Percentiles rank a stretch among this genome's conserved stretches.
Evolutionary conservation across 1,140 invertebrate genomes (phyloP).

Genomic region (Cotesia glomerata): DNA sequence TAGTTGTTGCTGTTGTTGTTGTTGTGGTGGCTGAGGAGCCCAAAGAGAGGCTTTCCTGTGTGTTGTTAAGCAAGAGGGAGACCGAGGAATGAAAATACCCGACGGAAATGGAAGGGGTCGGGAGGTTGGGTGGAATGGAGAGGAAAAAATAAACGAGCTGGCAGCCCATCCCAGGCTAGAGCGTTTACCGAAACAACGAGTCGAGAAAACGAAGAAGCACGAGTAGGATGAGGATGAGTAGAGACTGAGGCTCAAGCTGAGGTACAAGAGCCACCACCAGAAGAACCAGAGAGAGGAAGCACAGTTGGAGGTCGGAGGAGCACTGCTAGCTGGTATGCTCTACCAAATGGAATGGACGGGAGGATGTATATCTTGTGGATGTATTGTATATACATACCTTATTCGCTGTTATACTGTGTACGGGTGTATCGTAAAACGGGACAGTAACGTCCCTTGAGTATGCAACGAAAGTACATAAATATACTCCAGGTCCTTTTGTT

Average conservation of each 20-base stretch:
- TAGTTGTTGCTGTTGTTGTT: no score
- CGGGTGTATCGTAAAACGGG: conserved; percentile 33
- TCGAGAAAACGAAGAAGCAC: not conserved
- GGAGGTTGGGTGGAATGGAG: conserved; percentile 4
- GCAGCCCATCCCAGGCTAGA: conserved; percentile 28
- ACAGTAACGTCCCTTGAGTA: conserved; percentile 39
- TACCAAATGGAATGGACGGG: conserved; percentile 30
- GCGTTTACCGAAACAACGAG: conserved; percentile 34
- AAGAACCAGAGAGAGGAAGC: not conserved
- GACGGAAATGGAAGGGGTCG: not conserved
- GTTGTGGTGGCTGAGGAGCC: no score
- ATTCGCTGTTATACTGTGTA: no score
- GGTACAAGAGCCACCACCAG: not conserved
- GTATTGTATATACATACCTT: not conserved
- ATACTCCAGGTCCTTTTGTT: conserved; percentile 27
- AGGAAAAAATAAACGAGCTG: conserved; percentile 32
- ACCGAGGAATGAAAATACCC: not conserved
- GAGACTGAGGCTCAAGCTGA: no score
- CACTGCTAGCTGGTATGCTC: not conserved
- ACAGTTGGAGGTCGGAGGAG: not conserved
- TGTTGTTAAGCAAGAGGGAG: not conserved
- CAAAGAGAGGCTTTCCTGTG: conserved; percentile 2
- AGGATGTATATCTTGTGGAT: conserved; percentile 29
- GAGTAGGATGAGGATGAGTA: not conserved
- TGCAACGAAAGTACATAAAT: conserved; percentile 41